Evolutionary conservation across 2,888 invertebrate species (phyloP), one percentile per base, ranked within the genome.

Genomic region (Cephalotes varians): DNA sequence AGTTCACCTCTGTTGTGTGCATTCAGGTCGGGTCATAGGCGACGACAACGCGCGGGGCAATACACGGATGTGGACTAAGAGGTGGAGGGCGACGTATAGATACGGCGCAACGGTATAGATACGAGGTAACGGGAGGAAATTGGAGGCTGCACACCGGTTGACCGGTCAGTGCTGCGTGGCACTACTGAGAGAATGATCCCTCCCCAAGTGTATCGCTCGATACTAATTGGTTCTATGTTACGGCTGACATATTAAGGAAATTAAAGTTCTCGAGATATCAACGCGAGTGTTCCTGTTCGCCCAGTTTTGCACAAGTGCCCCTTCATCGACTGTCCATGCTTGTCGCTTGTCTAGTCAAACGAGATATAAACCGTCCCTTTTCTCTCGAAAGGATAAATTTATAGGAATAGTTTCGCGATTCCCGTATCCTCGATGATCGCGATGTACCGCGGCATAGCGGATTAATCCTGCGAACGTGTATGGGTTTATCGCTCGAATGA

Each of bases 51-150:
- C 80, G 58, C 58, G 54, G 49, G 67, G 34, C 34, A 40, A 18
- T 62, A 64, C 28, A 28, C 54, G 69, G 71, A 25, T 25, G 58
- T 21, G 21, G 69, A 64, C 44, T 58, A 71, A 80, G 71, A 54
- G 76, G 81, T 71, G 82, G 86, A 85, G 85, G 82, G 89, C 83
- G 88, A 87, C 88, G 82, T 89, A 82, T 67, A 85, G 88, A 89
- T 89, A 85, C 77, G 81, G 73, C 47, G 77, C 82, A 84, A 83
- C 89, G 83, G 88, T 87, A 85, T 82, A 86, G 90, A 89, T 88
- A 87, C 58, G 85, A 91, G 88, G 86, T 92, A 92, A 93, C 91
- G 92, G 91, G 91, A 93, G 92, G 93, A 93, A 93, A 93, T 93
- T 93, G 92, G 92, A 91, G 89, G 90, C 90, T 90, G 89, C 91